Evolutionary conservation across 2,113 vertebrate species (phyloP).

Genomic region (Neodon shergylaensis): DNA sequence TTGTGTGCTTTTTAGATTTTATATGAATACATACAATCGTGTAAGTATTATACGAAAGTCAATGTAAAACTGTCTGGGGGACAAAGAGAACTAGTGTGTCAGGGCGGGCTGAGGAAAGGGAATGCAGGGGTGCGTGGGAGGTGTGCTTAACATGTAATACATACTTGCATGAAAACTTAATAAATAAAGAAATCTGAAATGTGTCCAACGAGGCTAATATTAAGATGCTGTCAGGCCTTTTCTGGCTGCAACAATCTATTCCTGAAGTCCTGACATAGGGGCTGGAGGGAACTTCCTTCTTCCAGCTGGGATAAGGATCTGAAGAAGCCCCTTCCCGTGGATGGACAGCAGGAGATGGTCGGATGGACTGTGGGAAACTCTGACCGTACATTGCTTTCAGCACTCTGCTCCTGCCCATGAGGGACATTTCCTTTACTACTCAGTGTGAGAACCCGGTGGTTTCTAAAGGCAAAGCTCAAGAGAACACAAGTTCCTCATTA

Average conservation of each 20-base stretch:
- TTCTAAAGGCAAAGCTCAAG: neutral
- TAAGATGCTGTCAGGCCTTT: neutral
- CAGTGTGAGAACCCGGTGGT: neutral
- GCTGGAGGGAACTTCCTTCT: neutral
- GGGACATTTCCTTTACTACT: neutral
- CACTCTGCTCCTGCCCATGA: fast-evolving
- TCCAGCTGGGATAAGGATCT: neutral
- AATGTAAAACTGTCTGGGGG: neutral
- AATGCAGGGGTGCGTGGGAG: neutral
- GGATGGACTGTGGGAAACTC: neutral
- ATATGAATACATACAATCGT: neutral
- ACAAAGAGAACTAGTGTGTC: neutral
- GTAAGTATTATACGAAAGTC: neutral
- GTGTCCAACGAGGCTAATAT: neutral
- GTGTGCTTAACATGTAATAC: neutral
- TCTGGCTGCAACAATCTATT: neutral
- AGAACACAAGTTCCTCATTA: neutral
- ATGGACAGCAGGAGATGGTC: neutral
- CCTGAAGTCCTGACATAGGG: neutral
- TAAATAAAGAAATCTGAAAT: neutral
- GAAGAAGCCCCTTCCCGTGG: neutral
- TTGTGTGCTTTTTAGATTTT: neutral
- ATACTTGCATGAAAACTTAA: neutral
- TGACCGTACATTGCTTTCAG: neutral
- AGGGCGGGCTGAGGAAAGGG: neutral